These are phyloP conservation scores for Catostomus latipinnis DNA, from an alignment of 2,797 vertebrate species.

Conservation along the genomic window DNA sequence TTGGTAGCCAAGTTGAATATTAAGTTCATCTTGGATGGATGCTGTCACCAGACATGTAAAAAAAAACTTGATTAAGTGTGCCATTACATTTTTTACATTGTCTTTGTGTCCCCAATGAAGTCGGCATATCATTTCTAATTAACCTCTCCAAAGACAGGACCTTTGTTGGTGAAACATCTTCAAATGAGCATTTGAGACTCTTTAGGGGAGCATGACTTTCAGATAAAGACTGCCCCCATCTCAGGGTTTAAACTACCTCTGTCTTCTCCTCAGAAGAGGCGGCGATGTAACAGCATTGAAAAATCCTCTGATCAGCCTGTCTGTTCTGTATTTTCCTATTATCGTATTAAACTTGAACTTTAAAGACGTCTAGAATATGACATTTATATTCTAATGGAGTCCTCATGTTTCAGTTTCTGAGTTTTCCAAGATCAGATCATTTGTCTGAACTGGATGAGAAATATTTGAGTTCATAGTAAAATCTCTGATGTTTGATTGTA, in stretches of 20 bases:
- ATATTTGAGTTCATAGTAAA: too few relatives aligned
- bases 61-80: conserved; percentile 42
- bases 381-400: not conserved
- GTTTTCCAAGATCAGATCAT: too few relatives aligned
- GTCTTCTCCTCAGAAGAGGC: conserved; percentile 19
- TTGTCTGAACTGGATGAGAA: too few relatives aligned
- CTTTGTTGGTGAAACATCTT: conserved; percentile 45
- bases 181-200: conserved; percentile 37
- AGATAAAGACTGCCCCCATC: conserved; percentile 29
- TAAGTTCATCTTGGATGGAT: conserved; percentile 26
- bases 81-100: conserved; percentile 32
- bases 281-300: conserved; percentile 28
- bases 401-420: not conserved
- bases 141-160: conserved; percentile 38
- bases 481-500: too few relatives aligned
- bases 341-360: conserved; percentile 1
- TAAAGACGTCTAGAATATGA: conserved; percentile 6
- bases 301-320: conserved; percentile 1
- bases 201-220: conserved; percentile 1
- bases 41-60: conserved; percentile 15
- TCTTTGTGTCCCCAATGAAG: conserved; percentile 57
- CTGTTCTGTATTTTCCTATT: not conserved
- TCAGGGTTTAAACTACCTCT: conserved; percentile 9
- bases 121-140: conserved; percentile 56
- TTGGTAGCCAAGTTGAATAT: conserved; percentile 22